Conservation (phyloP, 1,140 invertebrate species). For the Monomorium pharaonis region DNA sequence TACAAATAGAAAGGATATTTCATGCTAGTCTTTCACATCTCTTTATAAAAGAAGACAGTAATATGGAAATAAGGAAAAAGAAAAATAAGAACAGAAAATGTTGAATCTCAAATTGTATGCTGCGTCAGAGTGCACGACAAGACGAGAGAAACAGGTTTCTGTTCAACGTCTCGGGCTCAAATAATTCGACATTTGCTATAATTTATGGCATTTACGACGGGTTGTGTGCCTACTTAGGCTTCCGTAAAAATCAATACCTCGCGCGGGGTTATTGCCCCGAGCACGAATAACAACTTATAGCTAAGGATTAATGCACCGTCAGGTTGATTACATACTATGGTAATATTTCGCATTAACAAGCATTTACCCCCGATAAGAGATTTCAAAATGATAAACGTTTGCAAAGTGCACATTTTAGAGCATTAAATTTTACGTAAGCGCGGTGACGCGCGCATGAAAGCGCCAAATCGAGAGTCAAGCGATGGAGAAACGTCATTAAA, state of each 20-base stretch:
- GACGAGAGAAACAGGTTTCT: background rate
- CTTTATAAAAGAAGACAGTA: background rate
- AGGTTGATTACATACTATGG: background rate
- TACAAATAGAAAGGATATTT: background rate
- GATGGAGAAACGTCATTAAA: conserved; percentile 28
- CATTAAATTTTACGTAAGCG: conserved; percentile 46
- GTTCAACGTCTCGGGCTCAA: background rate
- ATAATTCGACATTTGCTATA: conserved; percentile 1
- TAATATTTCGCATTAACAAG: background rate
- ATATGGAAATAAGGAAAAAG: background rate
- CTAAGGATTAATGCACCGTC: conserved; percentile 5
- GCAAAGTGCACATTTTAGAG: background rate
- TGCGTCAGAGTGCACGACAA: background rate
- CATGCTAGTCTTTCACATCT: background rate
- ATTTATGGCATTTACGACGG: conserved; percentile 11
- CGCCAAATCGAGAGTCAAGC: conserved; percentile 5
- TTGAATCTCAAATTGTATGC: background rate
- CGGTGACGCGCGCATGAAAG: background rate
- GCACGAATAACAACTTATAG: conserved; percentile 18
- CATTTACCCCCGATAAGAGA: background rate
- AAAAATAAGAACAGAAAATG: background rate
- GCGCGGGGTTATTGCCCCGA: conserved; percentile 22
- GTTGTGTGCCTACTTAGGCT: conserved; percentile 1
- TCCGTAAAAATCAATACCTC: conserved; percentile 43
- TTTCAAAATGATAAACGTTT: background rate